Evolutionary conservation across 2,113 vertebrate species (phyloP).

Genomic region (Podarcis cretensis): DNA sequence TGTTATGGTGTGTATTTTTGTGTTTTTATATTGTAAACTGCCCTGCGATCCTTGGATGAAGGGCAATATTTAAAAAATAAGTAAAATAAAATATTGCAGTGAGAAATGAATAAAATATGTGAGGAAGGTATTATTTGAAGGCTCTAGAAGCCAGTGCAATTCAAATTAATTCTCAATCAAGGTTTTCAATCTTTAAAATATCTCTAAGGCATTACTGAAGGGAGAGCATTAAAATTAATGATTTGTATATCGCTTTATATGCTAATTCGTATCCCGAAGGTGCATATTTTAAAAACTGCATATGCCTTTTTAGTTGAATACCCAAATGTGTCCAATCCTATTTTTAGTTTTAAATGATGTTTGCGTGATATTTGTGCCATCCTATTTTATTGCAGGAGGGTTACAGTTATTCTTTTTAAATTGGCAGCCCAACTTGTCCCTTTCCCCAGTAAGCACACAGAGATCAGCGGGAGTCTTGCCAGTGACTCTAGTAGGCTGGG

Average conservation of each 20-base stretch:
- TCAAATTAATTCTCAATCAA: background rate
- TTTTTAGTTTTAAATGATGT: background rate
- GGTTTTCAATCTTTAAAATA: background rate
- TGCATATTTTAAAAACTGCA: background rate
- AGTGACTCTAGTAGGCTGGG: background rate
- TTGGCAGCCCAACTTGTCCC: background rate
- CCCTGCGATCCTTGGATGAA: too few relatives aligned
- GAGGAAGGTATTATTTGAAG: background rate
- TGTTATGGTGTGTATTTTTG: too few relatives aligned
- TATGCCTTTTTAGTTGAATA: background rate
- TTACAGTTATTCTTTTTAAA: conserved; percentile 5
- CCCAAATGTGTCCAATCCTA: background rate
- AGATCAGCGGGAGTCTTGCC: background rate
- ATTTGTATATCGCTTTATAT: background rate
- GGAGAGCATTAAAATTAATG: background rate
- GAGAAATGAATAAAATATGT: background rate
- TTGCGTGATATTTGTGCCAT: conserved; percentile 1
- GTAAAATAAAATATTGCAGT: too few relatives aligned
- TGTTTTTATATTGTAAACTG: too few relatives aligned
- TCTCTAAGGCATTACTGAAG: conserved; percentile 5
- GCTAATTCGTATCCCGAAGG: background rate
- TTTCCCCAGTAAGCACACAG: background rate
- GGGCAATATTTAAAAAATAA: too few relatives aligned
- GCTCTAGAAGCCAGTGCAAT: background rate
- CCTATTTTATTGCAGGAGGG: accelerated